Evolutionary conservation across 37 sponge, comb jelly and placozoan species (phyloP), one percentile per base, ranked within the genome.

Genomic region (Spongia lamella): DNA sequence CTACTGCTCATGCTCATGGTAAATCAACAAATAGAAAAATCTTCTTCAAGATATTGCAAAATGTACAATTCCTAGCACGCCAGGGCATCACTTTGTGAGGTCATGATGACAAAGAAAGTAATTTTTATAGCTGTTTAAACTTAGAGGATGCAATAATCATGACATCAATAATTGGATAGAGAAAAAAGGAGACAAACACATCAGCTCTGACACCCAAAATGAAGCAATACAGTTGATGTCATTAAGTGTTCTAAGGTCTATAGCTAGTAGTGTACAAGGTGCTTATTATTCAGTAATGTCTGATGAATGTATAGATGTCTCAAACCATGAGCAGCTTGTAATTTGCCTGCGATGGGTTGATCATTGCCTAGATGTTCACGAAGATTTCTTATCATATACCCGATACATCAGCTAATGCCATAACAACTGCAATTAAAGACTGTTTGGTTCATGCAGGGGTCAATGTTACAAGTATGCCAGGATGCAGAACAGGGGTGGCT

Each of bases 121-220:
- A n/a, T 51, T 68, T 43, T 7, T 4, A 3, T 40, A 66, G 37
- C 68, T 66, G 29, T 21, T 66, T 7, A 13, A 38, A 9, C 47
- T 66, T 14, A 37, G 21, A n/a, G 21, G 17, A 38, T 16, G 38
- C 35, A 20, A 31, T 38, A 24, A 66, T n/a, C 68, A 37, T 36
- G 43, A 7, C n/a, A 36, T 66, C 20, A 21, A 20, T 19, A 15
- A 33, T 7, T 66, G 68, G 68, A 9, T 66, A n/a, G 68, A 26
- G 13, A 33, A 40, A 66, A 66, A 66, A 66, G 47, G 67, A 16
- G 67, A 66, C n/a, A 66, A 66, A 40, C 35, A 66, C 21, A 37
- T 37, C 38, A 37, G 39, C 67, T n/a, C 37, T 7, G 67, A 66
- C n/a, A 66, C 35, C 21, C 69, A 68, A 25, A 38, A 37, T 40